Evolutionary conservation across 2,113 vertebrate species (phyloP).

Genomic region (Nesogale talazaci): DNA sequence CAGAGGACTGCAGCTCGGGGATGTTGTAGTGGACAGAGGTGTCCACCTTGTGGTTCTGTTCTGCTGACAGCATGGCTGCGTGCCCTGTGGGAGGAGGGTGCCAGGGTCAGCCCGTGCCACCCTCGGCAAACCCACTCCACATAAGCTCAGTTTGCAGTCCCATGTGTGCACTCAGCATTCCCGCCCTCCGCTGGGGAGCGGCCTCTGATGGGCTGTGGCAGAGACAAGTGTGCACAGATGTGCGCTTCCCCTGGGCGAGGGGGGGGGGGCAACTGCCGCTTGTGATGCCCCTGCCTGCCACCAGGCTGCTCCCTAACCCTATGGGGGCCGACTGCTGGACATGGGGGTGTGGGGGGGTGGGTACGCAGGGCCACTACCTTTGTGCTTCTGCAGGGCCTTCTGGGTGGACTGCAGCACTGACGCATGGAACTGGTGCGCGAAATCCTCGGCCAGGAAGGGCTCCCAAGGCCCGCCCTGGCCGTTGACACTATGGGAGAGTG

Average conservation of each 20-base stretch:
- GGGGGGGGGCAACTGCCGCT: too few relatives aligned
- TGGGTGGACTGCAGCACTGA: constrained; percentile 99
- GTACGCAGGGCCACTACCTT: constrained; percentile 87
- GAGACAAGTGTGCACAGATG: too few relatives aligned
- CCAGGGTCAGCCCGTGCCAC: fast-evolving
- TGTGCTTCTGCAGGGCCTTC: constrained; percentile 98
- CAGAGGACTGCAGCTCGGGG: constrained; percentile 93
- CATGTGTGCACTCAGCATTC: too few relatives aligned
- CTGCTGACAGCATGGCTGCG: constrained; percentile 85
- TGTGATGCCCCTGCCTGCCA: too few relatives aligned
- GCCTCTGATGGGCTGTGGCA: too few relatives aligned
- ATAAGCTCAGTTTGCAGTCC: too few relatives aligned
- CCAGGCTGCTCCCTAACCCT: too few relatives aligned
- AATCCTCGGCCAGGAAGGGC: constrained; percentile 96
- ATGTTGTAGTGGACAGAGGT: constrained; percentile 98
- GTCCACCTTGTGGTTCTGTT: constrained; percentile 94
- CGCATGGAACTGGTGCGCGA: constrained; percentile 99
- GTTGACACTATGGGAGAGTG: constrained; percentile 89
- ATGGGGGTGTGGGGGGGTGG: too few relatives aligned
- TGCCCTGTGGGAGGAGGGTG: constrained; percentile 83
- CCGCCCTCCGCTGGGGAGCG: too few relatives aligned
- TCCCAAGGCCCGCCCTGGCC: constrained; percentile 97
- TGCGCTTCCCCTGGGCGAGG: too few relatives aligned
- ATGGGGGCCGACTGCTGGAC: too few relatives aligned
- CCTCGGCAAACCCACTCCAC: too few relatives aligned